These are phyloP conservation scores for Metopia argyrocephala DNA, from an alignment of 2,888 invertebrate genomes.

Conservation along the genomic window DNA sequence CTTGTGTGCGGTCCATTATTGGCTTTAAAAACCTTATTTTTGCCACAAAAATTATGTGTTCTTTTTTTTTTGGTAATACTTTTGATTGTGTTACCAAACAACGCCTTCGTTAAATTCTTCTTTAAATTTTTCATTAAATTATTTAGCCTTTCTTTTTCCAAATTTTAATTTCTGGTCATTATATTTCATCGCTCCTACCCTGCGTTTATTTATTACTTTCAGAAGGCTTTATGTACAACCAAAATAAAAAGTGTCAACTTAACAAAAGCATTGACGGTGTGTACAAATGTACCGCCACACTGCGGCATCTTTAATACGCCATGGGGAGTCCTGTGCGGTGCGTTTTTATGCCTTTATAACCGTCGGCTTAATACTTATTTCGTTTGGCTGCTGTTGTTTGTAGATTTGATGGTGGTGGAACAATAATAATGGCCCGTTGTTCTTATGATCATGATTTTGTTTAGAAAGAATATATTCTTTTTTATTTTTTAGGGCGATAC, in stretches of 20 bases:
- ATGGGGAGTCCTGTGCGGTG: conserved; percentile 76
- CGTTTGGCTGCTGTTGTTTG: conserved; percentile 43
- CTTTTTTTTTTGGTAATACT: conserved; percentile 5
- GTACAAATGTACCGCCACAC: conserved; percentile 75
- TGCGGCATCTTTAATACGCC: conserved; percentile 78
- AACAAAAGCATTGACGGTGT: conserved; percentile 77
- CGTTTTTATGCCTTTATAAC: conserved; percentile 75
- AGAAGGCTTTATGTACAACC: conserved; percentile 74
- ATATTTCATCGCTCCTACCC: not conserved
- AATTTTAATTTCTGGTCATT: not conserved
- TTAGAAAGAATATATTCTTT: no score
- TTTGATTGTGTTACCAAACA: no score
- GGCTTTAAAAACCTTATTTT: not conserved
- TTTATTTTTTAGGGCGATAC: no score
- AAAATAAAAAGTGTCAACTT: conserved; percentile 78
- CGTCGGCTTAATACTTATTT: conserved; percentile 62
- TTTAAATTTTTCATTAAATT: conserved; percentile 36
- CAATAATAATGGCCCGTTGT: not conserved
- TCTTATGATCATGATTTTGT: no score
- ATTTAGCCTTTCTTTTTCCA: conserved; percentile 8
- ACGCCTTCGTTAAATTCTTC: conserved; percentile 67
- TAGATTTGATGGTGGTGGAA: not conserved
- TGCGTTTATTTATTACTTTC: not conserved
- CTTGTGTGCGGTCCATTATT: conserved; percentile 65
- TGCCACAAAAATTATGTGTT: not conserved